phyloP scores from a whole-genome alignment of 2,113 vertebrate species.

The Raja brachyura region DNA sequence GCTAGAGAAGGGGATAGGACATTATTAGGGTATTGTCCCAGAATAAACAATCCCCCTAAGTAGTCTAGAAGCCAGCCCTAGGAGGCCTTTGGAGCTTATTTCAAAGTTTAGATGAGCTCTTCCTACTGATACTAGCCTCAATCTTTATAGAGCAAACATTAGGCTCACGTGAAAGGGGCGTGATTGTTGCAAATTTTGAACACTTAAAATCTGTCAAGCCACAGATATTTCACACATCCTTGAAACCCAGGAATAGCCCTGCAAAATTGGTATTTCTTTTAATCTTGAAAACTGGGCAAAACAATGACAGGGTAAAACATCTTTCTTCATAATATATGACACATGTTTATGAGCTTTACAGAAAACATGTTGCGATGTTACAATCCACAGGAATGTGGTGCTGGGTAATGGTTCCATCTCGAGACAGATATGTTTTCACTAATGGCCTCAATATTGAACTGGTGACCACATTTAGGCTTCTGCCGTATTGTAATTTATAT shows the following conservation, averaged over 20 bases:
- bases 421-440: slow-evolving; percentile 30
- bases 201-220: not conserved
- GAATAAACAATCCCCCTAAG: not conserved
- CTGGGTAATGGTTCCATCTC: slow-evolving; percentile 11
- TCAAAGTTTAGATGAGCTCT: not conserved
- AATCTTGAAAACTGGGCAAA: not conserved
- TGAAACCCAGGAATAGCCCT: not conserved
- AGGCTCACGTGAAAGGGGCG: not conserved
- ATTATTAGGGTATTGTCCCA: too few species aligned
- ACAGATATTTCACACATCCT: not conserved
- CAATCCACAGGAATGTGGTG: slow-evolving; percentile 23
- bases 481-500: slow-evolving; percentile 3
- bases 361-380: slow-evolving; percentile 9
- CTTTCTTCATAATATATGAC: slow-evolving; percentile 25
- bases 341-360: not conserved
- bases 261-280: not conserved
- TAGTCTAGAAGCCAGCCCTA: not conserved
- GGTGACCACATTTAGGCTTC: not conserved
- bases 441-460: slow-evolving; percentile 31
- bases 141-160: too few species aligned
- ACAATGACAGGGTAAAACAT: not conserved
- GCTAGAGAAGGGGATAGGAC: too few species aligned
- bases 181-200: not conserved
- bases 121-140: not conserved
- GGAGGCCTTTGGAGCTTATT: not conserved